These are phyloP conservation scores for Teleogryllus occipitalis DNA, from an alignment of 1,140 invertebrate species.

Conservation along the genomic window DNA sequence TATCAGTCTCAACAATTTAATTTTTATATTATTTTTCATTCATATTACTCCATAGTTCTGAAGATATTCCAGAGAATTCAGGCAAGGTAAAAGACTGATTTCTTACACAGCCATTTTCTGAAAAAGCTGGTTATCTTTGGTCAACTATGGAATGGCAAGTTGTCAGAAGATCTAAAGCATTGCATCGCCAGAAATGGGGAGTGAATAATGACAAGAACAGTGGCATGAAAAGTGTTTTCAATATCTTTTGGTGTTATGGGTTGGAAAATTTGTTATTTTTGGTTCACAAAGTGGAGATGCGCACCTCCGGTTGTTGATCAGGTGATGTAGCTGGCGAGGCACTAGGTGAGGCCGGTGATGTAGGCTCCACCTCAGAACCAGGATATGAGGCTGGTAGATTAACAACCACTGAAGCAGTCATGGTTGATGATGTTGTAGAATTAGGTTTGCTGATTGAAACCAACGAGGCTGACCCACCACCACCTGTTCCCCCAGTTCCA, in stretches of 20 bases:
- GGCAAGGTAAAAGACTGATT: not conserved
- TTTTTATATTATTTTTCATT: not conserved
- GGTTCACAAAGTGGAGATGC: slow-evolving; percentile 28
- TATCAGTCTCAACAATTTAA: not conserved
- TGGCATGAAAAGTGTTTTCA: not conserved
- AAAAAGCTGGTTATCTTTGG: not conserved
- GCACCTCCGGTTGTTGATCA: slow-evolving; percentile 30
- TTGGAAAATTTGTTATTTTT: not conserved
- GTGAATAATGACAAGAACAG: not conserved
- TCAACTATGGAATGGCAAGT: not conserved
- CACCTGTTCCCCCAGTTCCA: slow-evolving; percentile 18
- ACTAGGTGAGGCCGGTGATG: slow-evolving; percentile 28
- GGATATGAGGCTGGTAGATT: slow-evolving; percentile 33
- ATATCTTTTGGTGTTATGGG: slow-evolving; percentile 8
- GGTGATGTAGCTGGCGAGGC: slow-evolving; percentile 28
- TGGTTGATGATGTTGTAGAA: slow-evolving; percentile 33
- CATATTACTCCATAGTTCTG: not conserved
- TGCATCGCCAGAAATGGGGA: not conserved
- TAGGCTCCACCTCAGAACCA: slow-evolving; percentile 32
- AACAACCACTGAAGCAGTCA: slow-evolving; percentile 34
- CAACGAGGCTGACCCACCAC: slow-evolving; percentile 25
- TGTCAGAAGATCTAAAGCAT: not conserved
- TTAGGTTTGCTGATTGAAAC: slow-evolving; percentile 31
- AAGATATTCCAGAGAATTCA: not conserved
- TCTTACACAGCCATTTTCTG: not conserved